Evolutionary conservation across 1,140 invertebrate species (phyloP).

Genomic region (Thrips palmi): DNA sequence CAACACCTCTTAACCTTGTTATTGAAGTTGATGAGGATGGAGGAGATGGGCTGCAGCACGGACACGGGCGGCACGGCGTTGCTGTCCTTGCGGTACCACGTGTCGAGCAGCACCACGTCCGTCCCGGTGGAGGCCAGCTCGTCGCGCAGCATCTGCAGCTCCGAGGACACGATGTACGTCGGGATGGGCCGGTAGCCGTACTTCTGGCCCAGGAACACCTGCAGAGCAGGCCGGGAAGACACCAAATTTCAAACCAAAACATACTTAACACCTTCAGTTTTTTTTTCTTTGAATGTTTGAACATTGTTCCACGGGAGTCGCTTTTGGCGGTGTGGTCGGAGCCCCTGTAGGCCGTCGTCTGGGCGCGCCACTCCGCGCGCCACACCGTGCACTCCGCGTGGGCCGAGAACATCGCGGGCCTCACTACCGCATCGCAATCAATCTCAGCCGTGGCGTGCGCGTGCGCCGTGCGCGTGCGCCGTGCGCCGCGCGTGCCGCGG

Average conservation of each 20-base stretch:
- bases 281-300: constrained; percentile 12
- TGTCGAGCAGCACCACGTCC: constrained; percentile 70
- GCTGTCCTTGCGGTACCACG: constrained; percentile 92
- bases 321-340: too few species aligned
- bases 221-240: constrained; percentile 8
- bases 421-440: too few species aligned
- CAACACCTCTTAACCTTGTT: too few species aligned
- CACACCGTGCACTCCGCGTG: too few species aligned
- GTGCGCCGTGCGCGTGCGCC: too few species aligned
- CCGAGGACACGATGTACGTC: constrained; percentile 81
- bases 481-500: too few species aligned
- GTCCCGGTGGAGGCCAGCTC: constrained; percentile 58
- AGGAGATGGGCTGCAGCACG: constrained; percentile 90
- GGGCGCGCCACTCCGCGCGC: too few species aligned
- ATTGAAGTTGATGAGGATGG: constrained; percentile 92
- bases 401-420: too few species aligned
- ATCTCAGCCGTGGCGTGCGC: too few species aligned
- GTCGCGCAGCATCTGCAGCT: constrained; percentile 73
- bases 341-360: too few species aligned
- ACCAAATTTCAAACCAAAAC: not conserved
- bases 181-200: constrained; percentile 96
- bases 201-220: constrained; percentile 93
- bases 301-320: too few species aligned
- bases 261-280: not conserved
- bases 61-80: constrained; percentile 88